phyloP scores from a whole-genome alignment of 2,113 vertebrate species.

The Hylia prasina region DNA sequence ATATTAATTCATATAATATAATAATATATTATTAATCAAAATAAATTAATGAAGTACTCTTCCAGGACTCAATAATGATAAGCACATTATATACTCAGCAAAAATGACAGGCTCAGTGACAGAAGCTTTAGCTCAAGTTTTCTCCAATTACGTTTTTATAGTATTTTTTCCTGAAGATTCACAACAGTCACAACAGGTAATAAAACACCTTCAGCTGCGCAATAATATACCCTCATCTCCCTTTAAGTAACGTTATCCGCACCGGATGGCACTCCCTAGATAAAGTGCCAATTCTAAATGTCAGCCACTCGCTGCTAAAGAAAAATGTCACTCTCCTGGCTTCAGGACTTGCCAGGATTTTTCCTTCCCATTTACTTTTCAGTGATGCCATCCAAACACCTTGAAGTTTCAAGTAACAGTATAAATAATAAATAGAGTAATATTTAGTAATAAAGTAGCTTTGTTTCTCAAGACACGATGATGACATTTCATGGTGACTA shows the following conservation, averaged over 20 bases:
- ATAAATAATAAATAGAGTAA: neutral
- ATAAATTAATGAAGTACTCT: neutral
- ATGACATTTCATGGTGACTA: neutral
- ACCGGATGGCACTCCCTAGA: neutral
- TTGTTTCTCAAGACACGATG: neutral
- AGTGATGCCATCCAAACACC: neutral
- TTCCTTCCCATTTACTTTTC: neutral
- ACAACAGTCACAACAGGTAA: neutral
- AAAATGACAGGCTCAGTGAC: neutral
- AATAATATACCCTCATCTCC: neutral
- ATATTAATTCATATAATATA: too few relatives aligned
- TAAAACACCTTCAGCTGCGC: neutral
- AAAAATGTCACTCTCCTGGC: neutral
- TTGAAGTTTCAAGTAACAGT: neutral
- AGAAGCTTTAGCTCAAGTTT: neutral
- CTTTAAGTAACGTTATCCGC: neutral
- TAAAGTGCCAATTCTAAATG: neutral
- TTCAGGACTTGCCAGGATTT: neutral
- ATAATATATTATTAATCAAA: too few relatives aligned
- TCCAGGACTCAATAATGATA: neutral
- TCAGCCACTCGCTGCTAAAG: neutral
- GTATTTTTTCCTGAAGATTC: neutral
- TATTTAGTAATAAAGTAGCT: neutral
- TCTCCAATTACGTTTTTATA: neutral
- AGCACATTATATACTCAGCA: neutral